A percentile compares a stretch with the other conserved stretches of the same genome.
phyloP scores from a whole-genome alignment of 2,888 invertebrate species.

The Nematopogon swammerdamellus region DNA sequence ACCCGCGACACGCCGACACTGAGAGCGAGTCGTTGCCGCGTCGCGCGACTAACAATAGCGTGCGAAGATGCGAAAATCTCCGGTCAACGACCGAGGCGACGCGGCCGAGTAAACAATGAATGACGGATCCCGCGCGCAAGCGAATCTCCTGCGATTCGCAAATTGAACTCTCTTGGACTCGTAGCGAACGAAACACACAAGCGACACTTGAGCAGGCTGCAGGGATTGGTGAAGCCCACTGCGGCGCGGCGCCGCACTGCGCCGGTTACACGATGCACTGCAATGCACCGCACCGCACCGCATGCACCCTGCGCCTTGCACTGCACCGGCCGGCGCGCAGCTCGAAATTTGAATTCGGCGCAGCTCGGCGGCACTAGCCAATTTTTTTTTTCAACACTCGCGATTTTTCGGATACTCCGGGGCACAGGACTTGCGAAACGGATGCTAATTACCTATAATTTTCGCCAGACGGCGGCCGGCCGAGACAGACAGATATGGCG shows the following conservation, averaged over 20 bases:
- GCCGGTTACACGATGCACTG: not conserved
- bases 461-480: conserved; percentile 59
- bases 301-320: not conserved
- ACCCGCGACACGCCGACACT: not conserved
- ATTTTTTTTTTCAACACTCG: not conserved
- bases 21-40: not conserved
- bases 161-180: not conserved
- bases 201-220: not conserved
- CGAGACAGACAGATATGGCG: conserved; percentile 67
- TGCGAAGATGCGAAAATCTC: conserved; percentile 43
- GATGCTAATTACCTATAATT: conserved; percentile 59
- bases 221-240: not conserved
- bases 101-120: conserved; percentile 43
- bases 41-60: conserved; percentile 29
- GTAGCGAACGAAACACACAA: not conserved
- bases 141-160: not conserved
- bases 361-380: not conserved
- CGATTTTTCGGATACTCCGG: not conserved
- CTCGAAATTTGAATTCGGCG: not conserved
- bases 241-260: not conserved
- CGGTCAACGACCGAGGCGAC: conserved; percentile 59
- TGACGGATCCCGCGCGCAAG: conserved; percentile 26
- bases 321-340: not conserved
- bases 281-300: not conserved
- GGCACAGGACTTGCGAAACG: not conserved